Base-by-base conservation (phyloP, 2,797 vertebrate genomes). In the Protosalanx chinensis region DNA sequence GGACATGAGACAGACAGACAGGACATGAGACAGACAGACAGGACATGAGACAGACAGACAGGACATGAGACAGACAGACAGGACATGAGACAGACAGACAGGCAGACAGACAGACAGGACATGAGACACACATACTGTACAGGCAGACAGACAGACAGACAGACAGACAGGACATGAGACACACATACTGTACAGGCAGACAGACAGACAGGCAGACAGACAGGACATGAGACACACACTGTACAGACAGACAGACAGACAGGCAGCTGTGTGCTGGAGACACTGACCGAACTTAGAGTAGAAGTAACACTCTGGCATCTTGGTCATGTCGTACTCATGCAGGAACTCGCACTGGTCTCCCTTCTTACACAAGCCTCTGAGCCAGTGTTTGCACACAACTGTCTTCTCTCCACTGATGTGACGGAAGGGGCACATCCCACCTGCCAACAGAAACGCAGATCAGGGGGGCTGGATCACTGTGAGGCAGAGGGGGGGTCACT, bases 221-320 rank as follows among this genome's bases (percentile, higher is more conserved):
- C 35, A 70, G 3, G 35, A 5, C 15, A 35, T 20, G 53, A 20
- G 20, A 27, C 23, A 27, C 23, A 27, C 23, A 27, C 23, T 27
- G 23, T 27, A 27, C 23, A 27, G 23, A 1, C 23, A 27, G 78
- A 29, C 58, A 75, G 7, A 35, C 71, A 60, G 5, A 29, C 35
- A 70, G 3, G 35, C 3, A 20, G 20, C 10, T 41, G 5, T 18
- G 53, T 32, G 6, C 23, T 1, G 4, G 49, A 46, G 6, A 16
- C 27, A 84, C 95, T 77, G 83, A 98, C 98, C 97, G 10, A 98
- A 99, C 86, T 99, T 99, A 58, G 98, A 99, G 91, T 99, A 99
- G 91, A 99, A 99, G 89, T 99, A 99, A 88, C 98, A 99, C 81
- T 99, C 97, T 0, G 97, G 97, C 98, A 99, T 99, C 94, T 98